Evolutionary conservation across 2,113 vertebrate species (phyloP), one percentile per base, ranked within the genome.

Genomic region (Pipa parva): DNA sequence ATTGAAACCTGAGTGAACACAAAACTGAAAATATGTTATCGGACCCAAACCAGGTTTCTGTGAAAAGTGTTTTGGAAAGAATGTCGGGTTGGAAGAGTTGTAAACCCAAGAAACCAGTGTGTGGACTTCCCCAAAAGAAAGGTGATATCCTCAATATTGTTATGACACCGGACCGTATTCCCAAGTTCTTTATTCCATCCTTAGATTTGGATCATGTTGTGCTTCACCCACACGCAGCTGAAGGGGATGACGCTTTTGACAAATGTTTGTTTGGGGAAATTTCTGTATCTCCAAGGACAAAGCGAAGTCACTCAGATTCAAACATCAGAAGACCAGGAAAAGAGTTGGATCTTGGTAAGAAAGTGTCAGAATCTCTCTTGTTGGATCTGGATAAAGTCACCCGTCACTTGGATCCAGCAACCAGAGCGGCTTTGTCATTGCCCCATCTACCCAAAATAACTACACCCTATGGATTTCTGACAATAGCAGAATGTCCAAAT

Each of bases 131-230:
- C 63, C 74, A 26, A 46, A 81, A 73, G 45, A 75, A 72, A 28
- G 74, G 49, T 22, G 75, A 75, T 7, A 73, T 79, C 48, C 88
- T 83, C 77, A 78, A 68, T 21, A 76, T 81, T 63, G 74, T 84
- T 12, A 70, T 90, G 74, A 85, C 83, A 59, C 83, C 84, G 8
- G 80, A 86, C 62, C 78, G 61, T 20, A 83, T 87, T 18, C 81
- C 84, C 33, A 81, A 82, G 60, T 91, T 89, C 65, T 82, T 78
- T 61, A 88, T 83, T 22, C 79, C 79, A 28, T 81, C 82, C 45
- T 73, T 87, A 63, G 75, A 82, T 20, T 36, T 79, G 65, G 68
- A 69, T 1, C 77, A 59, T 20, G 20, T 60, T 46, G 63, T 28
- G 7, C 72, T 79, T 31, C 74, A 79, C 1, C 0, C 2, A 42